phyloP scores from a whole-genome alignment of 2,888 invertebrate species.

The Tachina fera region DNA sequence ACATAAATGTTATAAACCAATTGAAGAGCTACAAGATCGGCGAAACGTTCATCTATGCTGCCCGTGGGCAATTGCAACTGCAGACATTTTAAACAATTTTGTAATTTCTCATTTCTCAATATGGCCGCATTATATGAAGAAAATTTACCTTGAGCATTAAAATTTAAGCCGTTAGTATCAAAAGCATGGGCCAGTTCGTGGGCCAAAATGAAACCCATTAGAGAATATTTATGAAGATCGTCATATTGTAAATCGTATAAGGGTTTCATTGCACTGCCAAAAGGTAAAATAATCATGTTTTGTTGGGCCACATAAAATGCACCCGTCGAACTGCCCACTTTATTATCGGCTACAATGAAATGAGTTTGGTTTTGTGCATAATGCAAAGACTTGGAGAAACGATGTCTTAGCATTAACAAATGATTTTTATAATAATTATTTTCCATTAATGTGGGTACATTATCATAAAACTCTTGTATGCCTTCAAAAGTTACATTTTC shows the following conservation, averaged over 20 bases:
- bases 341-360: constrained; percentile 36
- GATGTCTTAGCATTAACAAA: constrained; percentile 46
- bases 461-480: constrained; percentile 72
- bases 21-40: constrained; percentile 35
- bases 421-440: constrained; percentile 66
- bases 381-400: constrained; percentile 19
- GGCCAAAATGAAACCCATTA: constrained; percentile 77
- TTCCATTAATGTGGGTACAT: constrained; percentile 28
- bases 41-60: constrained; percentile 42
- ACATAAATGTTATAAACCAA: not conserved
- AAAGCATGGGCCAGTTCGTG: constrained; percentile 79
- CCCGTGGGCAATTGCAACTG: constrained; percentile 23
- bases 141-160: not conserved
- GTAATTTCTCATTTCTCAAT: constrained; percentile 63
- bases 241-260: constrained; percentile 51
- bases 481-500: constrained; percentile 43
- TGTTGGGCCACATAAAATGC: constrained; percentile 75
- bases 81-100: constrained; percentile 5
- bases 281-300: constrained; percentile 78
- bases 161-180: constrained; percentile 73
- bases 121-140: constrained; percentile 60
- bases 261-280: constrained; percentile 75
- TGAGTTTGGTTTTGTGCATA: not conserved
- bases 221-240: constrained; percentile 58
- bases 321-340: constrained; percentile 70